Conservation (phyloP, 2,888 invertebrate species). For the Cerastis leucographa region DNA sequence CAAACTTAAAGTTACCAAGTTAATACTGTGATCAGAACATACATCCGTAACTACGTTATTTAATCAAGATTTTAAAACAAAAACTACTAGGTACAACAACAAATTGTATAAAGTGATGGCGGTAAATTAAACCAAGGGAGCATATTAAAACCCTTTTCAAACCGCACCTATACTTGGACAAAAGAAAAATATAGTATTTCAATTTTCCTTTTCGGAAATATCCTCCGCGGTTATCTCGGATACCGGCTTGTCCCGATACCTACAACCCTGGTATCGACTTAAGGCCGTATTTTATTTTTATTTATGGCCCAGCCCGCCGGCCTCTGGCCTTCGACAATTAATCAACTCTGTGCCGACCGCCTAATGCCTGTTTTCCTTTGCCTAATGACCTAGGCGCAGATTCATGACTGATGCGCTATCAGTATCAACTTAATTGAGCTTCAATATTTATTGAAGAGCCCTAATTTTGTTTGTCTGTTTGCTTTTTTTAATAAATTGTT, state of each 20-base stretch:
- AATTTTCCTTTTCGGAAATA: constrained; percentile 57
- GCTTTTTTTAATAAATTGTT: constrained; percentile 7
- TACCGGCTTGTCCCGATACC: constrained; percentile 59
- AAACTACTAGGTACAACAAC: not conserved
- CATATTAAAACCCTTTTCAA: constrained; percentile 9
- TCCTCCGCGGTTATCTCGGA: constrained; percentile 57
- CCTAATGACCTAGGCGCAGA: constrained; percentile 79
- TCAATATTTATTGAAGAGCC: constrained; percentile 57
- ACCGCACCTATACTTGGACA: constrained; percentile 1
- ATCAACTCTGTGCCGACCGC: constrained; percentile 78
- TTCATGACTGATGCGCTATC: constrained; percentile 70
- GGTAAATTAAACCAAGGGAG: not conserved
- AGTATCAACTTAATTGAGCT: constrained; percentile 68
- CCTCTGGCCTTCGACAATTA: constrained; percentile 79
- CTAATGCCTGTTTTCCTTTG: constrained; percentile 82
- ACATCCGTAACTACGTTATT: not conserved
- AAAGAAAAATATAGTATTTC: constrained; percentile 40
- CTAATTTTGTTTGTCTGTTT: constrained; percentile 52
- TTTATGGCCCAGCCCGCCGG: constrained; percentile 75
- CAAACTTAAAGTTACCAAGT: constrained; percentile 30
- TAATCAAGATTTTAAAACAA: not conserved
- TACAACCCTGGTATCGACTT: constrained; percentile 68
- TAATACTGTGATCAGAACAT: not conserved
- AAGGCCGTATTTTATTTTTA: constrained; percentile 82
- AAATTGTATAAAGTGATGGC: not conserved